Percentiles rank a stretch among this genome's conserved stretches.
Evolutionary conservation across 2,797 vertebrate species (phyloP).

Genomic region (Coracias cyanogaster): DNA sequence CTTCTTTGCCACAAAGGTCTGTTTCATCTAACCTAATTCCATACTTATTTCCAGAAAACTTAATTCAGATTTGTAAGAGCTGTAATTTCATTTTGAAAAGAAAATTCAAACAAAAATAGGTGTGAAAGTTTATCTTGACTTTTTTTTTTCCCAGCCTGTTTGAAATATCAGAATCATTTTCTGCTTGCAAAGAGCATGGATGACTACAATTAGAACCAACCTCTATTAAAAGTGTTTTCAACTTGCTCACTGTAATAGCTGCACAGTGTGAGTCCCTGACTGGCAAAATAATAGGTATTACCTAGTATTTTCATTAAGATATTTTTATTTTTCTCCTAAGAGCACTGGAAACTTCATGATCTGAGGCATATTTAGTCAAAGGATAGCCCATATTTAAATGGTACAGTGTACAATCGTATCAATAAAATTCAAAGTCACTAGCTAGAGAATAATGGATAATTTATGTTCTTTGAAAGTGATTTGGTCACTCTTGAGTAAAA

Average conservation of each 20-base stretch:
- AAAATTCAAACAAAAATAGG: background rate
- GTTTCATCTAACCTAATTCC: background rate
- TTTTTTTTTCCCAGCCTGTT: fast-evolving
- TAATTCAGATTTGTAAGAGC: background rate
- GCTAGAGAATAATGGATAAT: background rate
- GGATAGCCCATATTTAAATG: background rate
- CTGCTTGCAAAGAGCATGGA: background rate
- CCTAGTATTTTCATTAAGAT: background rate
- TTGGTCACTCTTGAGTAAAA: background rate
- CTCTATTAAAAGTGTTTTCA: background rate
- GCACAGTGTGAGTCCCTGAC: background rate
- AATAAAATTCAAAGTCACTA: background rate
- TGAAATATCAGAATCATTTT: background rate
- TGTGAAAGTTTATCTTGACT: background rate
- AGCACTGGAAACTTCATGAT: background rate
- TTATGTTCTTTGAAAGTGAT: background rate
- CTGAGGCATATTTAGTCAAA: background rate
- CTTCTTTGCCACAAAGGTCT: background rate
- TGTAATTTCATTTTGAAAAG: background rate
- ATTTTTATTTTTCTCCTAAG: background rate
- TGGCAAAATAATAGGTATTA: background rate
- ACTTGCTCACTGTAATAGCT: background rate
- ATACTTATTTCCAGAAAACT: background rate
- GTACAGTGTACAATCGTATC: background rate
- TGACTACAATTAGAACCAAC: background rate